Base-by-base conservation (phyloP, 2,888 invertebrate genomes). In the Lypha dubia region DNA sequence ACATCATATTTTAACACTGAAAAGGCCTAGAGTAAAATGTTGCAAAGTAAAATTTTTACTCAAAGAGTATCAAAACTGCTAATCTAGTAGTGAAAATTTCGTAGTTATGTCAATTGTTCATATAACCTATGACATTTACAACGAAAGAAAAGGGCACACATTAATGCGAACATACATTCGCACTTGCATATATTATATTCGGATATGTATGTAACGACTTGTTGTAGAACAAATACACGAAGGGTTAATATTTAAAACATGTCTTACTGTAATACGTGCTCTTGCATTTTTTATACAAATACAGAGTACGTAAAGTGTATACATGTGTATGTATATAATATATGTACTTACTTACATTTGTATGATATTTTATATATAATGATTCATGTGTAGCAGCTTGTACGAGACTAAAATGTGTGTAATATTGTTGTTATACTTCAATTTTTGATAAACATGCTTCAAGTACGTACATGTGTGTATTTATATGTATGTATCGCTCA, bases 191-290 rank as follows among this genome's bases (percentile, higher is more conserved):
- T 20, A 62, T 17, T 32, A 8, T 70, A 46, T 56, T 63, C 20
- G 11, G 60, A 4, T 22, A 71, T 62, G 53, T 62, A 8, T 38
- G 62, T 60, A 46, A 62, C 56, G 46, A 46, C n/a, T n/a, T n/a
- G 44, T 74, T 84, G 63, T 74, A 70, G 73, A 73, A 76, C 63
- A 81, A 74, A 77, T 81, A 77, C 81, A 77, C 77, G 44, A 77
- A 83, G 85, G 76, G 85, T 85, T 85, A 83, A 83, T 76, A 85
- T 85, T 85, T 85, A 79, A 86, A 86, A 83, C 83, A 83, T 81
- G 83, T 86, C 65, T 74, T 81, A 49, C 77, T 46, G 68, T 53
- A 41, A 71, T 65, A 86, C 83, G 77, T 80, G 83, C 46, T 79
- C 44, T 62, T 73, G 79, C 75, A 79, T 71, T 56, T 67, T n/a